phyloP scores from a whole-genome alignment of 2,113 vertebrate species.

The Acinonyx jubatus region DNA sequence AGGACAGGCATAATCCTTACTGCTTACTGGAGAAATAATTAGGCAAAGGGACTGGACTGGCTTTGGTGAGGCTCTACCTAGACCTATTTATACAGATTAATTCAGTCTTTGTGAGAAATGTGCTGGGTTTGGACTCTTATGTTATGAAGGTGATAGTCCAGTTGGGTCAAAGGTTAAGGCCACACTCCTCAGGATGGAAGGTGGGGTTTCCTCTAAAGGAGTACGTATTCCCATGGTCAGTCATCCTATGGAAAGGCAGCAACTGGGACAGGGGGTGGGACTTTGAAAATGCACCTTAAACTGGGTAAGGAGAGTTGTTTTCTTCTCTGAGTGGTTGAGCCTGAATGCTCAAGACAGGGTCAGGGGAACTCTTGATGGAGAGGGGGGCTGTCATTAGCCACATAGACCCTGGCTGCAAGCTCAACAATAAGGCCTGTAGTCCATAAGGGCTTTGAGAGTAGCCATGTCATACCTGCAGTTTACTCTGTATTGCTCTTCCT shows the following conservation, averaged over 20 bases:
- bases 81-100: neutral
- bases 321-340: neutral
- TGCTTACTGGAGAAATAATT: neutral
- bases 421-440: neutral
- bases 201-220: neutral
- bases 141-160: neutral
- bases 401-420: neutral
- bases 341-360: neutral
- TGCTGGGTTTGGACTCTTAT: neutral
- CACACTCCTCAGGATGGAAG: neutral
- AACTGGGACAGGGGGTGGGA: constrained; percentile 5
- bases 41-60: neutral
- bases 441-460: neutral
- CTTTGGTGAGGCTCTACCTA: neutral
- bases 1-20: neutral
- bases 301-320: neutral
- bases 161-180: constrained; percentile 25
- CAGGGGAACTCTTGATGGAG: neutral
- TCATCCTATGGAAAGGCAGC: neutral
- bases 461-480: neutral
- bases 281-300: constrained; percentile 33
- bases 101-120: constrained; percentile 3
- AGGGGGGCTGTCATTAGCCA: neutral
- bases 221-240: neutral
- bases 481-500: neutral